Conservation (phyloP, 2,888 invertebrate species). For the Lymantria dispar region DNA sequence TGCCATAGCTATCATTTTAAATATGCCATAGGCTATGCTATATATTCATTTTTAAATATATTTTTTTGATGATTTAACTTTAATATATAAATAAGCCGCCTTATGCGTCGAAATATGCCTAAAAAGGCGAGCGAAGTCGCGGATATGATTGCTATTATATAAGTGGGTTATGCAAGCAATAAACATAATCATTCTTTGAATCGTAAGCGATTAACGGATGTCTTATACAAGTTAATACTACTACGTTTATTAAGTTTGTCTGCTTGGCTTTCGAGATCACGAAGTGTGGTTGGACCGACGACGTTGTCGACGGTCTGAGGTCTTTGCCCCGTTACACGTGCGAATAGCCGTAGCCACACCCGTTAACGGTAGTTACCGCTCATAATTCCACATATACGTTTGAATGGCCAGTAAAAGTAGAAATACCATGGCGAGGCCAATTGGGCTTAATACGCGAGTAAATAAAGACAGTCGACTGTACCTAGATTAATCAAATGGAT, state of each 20-base stretch:
- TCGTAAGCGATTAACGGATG: conserved; percentile 11
- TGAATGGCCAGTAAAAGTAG: conserved; percentile 29
- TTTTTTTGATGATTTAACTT: no score
- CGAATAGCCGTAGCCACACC: conserved; percentile 55
- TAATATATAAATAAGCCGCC: no score
- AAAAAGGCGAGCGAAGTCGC: no score
- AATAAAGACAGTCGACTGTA: conserved; percentile 10
- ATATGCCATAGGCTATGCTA: no score
- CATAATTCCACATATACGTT: conserved; percentile 43
- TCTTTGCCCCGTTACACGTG: conserved; percentile 61
- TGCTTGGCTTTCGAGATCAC: conserved; percentile 20
- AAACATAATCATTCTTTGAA: conserved; percentile 5
- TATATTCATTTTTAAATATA: no score
- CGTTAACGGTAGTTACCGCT: conserved; percentile 59
- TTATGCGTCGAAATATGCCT: no score
- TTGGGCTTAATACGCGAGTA: conserved; percentile 19
- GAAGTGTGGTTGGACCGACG: conserved; percentile 45
- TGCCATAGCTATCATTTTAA: no score
- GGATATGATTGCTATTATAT: no score
- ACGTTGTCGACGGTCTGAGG: conserved; percentile 39
- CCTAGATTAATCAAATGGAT: conserved; percentile 19
- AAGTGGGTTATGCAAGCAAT: no score
- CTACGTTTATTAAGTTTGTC: conserved; percentile 24
- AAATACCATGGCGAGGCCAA: conserved; percentile 25
- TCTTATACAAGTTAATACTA: conserved; percentile 3